phyloP scores from a whole-genome alignment of 2,797 vertebrate genomes.

The Apogon hyalosoma region DNA sequence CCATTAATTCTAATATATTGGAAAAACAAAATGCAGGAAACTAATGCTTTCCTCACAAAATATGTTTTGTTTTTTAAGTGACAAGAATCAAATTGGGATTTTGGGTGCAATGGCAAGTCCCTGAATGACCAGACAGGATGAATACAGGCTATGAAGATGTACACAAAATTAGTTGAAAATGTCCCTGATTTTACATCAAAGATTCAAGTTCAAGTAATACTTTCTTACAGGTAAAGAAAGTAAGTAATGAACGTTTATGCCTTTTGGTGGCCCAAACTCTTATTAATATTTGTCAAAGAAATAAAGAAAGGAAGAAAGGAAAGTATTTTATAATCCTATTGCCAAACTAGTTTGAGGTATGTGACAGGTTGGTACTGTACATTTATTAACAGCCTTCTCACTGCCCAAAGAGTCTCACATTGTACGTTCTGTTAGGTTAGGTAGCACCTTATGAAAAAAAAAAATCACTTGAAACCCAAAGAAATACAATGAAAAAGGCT shows the following conservation, averaged over 20 bases:
- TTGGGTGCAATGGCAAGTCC: constrained; percentile 85
- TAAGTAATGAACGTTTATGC: constrained; percentile 78
- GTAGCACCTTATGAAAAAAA: constrained; percentile 97
- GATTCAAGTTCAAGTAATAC: constrained; percentile 91
- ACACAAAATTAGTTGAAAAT: constrained; percentile 89
- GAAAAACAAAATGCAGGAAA: constrained; percentile 79
- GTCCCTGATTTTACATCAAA: constrained; percentile 97
- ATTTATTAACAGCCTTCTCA: constrained; percentile 90
- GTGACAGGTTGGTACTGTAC: constrained; percentile 94
- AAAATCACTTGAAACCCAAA: constrained; percentile 87
- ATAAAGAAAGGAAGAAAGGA: constrained; percentile 81
- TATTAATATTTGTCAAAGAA: constrained; percentile 83
- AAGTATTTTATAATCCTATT: constrained; percentile 91
- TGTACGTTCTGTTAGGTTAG: constrained; percentile 92
- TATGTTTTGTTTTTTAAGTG: constrained; percentile 82
- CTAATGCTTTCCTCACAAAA: constrained; percentile 81
- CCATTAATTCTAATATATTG: constrained; percentile 83
- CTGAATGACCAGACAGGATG: constrained; percentile 86
- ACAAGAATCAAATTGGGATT: constrained; percentile 86
- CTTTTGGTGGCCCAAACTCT: constrained; percentile 72
- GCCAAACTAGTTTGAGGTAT: constrained; percentile 99
- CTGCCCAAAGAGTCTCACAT: constrained; percentile 92
- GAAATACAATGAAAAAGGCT: constrained; percentile 75
- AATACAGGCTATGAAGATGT: constrained; percentile 86
- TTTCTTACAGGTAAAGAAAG: constrained; percentile 91